Base-by-base conservation (phyloP, 2,888 invertebrate genomes). In the Drosophila cracens region DNA sequence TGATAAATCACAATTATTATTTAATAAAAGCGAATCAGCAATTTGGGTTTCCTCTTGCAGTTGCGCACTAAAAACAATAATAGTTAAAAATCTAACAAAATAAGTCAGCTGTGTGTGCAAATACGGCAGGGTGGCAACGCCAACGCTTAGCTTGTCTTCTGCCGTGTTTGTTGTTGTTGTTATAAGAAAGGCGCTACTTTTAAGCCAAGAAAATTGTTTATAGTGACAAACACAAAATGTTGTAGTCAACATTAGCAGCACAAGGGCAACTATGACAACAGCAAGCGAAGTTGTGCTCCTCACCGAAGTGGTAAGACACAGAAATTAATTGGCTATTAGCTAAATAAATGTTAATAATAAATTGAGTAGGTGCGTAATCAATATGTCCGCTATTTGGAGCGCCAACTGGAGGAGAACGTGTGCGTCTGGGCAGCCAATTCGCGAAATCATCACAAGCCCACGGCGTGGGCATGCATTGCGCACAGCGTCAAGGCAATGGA, bases 301-400 rank as follows among this genome's bases (percentile, higher is more conserved):
- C 10, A 87, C 82, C 2, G 90, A 87, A 40, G 70, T 89, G 89
- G 87, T 87, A 84, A 57, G 25, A 29, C 16, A 16, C 21, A 11
- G 25, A 49, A 38, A 29, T 29, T 1, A 3, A 16, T 25, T 7
- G 2, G 1, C 7, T 31, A 29, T 29, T 33, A 21, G 56, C 25
- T 1, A 40, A 54, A 33, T 40, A 59, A 59, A 63, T 49, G 18
- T 8, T 5, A 56, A 33, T 43, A 43, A 48, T 16, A 31, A 21
- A 31, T 34, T 7, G 0, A 29, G 10, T 52, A 92, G 92, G 92
- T 92, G 18, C 90, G 92, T 4, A 75, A 87, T 18, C 92, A 92
- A 21, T 92, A 92, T 76, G 72, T 87, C 0, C 71, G 75, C 4
- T 92, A 92, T 63, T 76, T 92, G 65, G 89, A 91, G 66, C 91